phyloP scores from a whole-genome alignment of 1,140 invertebrate species.

The Lineus longissimus region DNA sequence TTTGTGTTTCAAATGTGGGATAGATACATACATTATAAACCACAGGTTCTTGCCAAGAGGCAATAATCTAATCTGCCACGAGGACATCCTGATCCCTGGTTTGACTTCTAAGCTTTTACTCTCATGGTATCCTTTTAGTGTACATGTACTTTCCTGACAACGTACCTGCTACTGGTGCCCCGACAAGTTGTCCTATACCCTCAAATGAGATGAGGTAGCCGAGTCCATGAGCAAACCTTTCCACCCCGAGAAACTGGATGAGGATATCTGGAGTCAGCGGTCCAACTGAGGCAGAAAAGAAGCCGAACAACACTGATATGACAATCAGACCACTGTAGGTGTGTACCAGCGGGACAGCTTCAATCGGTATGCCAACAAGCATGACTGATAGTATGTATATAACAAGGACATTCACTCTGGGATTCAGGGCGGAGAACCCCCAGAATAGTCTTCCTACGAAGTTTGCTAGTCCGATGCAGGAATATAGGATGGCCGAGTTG shows the following conservation, averaged over 20 bases:
- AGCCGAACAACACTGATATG: conserved; percentile 18
- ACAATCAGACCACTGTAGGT: conserved; percentile 12
- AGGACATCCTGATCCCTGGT: no score
- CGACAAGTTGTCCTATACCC: conserved; percentile 15
- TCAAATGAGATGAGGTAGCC: conserved; percentile 13
- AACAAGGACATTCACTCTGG: conserved; percentile 11
- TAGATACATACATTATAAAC: no score
- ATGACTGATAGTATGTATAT: conserved; percentile 18
- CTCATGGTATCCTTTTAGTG: no score
- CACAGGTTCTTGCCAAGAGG: no score
- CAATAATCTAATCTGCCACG: no score
- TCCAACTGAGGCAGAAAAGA: conserved; percentile 17
- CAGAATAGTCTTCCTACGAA: conserved; percentile 16
- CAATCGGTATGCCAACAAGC: conserved; percentile 15
- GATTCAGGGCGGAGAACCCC: conserved; percentile 13
- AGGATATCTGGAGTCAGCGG: conserved; percentile 20
- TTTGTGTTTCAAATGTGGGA: no score
- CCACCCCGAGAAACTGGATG: conserved; percentile 18
- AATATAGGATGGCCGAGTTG: conserved; percentile 15
- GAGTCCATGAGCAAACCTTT: conserved; percentile 14
- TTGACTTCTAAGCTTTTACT: no score
- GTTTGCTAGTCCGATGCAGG: conserved; percentile 17
- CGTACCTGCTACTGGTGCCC: conserved; percentile 21
- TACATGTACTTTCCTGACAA: background rate
- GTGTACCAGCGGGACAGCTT: conserved; percentile 10